Base-by-base conservation (phyloP, 2,888 invertebrate species). In the Meliscaeva auricollis region DNA sequence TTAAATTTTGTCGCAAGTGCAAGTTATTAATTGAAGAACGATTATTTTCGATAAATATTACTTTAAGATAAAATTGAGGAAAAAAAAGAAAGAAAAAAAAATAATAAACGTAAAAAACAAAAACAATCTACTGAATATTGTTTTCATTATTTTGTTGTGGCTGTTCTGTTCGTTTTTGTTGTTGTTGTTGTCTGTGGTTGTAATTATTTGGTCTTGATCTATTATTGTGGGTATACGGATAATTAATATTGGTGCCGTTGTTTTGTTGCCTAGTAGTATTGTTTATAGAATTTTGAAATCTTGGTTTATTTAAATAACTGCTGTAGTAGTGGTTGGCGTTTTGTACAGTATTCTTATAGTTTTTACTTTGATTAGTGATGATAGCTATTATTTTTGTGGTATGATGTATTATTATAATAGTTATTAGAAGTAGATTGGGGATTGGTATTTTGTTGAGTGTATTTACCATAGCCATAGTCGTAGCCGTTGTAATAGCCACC, bases 391-490 rank as follows among this genome's bases (percentile, higher is more conserved):
- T 91, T 91, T 89, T 90, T 91, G 89, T 89, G 91, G 90, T 91
- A 90, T 89, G 90, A 88, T 88, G 89, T 87, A 90, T 90, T 90
- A 89, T 90, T 90, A 90, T 91, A 91, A 89, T 91, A 90, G 90
- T 90, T 90, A 90, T 88, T 90, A 87, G 88, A 88, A 87, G 88
- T 89, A 89, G 88, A 82, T 87, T 90, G 90, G 90, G 90, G 90
- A 91, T 89, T 91, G 89, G 89, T 91, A 89, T 90, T 90, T 87
- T 88, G 87, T 90, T 89, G 90, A 88, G 90, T 89, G 91, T 91
- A 91, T 91, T 91, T 91, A 91, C 91, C 91, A 90, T 91, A 91
- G 93, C 96, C 95, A 90, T 96, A 95, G 93, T 94, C 94, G 92
- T 94, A 94, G 90, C 95, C 95, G 89, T 95, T 95, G 89, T 91